Evolutionary conservation across 2,888 invertebrate genomes (phyloP), one percentile per base, ranked within the genome.

Genomic region (Abrostola tripartita): DNA sequence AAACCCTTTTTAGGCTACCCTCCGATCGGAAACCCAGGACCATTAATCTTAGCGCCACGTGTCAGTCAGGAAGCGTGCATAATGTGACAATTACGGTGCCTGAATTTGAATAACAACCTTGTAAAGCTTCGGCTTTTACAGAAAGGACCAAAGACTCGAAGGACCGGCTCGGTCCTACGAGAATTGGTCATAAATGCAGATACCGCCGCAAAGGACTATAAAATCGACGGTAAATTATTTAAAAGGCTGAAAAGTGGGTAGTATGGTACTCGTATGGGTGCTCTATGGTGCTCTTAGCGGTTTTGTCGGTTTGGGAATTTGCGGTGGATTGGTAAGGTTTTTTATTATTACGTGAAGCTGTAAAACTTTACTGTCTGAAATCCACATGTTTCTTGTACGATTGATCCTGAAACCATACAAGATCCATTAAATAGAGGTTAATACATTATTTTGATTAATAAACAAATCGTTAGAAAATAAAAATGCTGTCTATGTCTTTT

Each of bases 161-260:
- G 68, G 53, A 61, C 47, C 42, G 14, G 52, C 38, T 52, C 44
- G 51, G 70, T 74, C 57, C 61, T 37, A 37, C 40, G 62, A 63
- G 64, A 74, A 66, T 68, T 61, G 71, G 59, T 64, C 69, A 76
- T 79, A 75, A 79, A 79, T 78, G 78, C 76, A 71, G 81, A 79
- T 78, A 58, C 64, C 7, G 55, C 65, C 70, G 61, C 77, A 73
- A 76, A 65, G 75, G 73, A 65, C 78, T 69, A 77, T 81, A 79
- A 81, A 80, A 81, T 75, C 73, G 61, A 67, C 73, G 69, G 58
- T 83, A 81, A 85, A 85, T 85, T 81, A 85, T 86, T 85, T 85
- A 85, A 85, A 84, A 79, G 81, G 77, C 62, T 67, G 69, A 71
- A 68, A 71, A 70, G 65, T 74, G 70, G 74, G 75, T 70, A 70